These are phyloP conservation scores for Prorops nasuta DNA, from an alignment of 1,140 invertebrate genomes.

Conservation along the genomic window DNA sequence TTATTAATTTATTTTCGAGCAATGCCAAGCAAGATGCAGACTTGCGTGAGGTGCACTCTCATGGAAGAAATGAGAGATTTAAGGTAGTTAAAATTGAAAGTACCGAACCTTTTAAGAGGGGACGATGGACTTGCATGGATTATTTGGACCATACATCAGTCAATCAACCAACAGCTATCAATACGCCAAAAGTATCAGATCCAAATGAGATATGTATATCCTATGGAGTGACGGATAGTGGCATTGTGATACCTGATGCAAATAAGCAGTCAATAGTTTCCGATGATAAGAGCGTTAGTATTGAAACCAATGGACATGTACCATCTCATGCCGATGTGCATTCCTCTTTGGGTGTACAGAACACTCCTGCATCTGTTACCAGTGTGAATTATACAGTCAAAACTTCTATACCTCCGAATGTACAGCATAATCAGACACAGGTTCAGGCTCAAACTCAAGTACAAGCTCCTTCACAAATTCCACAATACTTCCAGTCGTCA, in stretches of 20 bases:
- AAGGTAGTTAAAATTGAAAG: slow-evolving; percentile 96
- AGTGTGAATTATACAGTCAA: slow-evolving; percentile 27
- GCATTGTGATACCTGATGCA: slow-evolving; percentile 44
- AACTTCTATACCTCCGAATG: slow-evolving; percentile 32
- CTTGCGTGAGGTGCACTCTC: slow-evolving; percentile 70
- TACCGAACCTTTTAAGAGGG: slow-evolving; percentile 89
- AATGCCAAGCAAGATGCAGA: slow-evolving; percentile 62
- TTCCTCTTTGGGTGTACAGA: slow-evolving; percentile 24
- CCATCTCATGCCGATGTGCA: slow-evolving; percentile 42
- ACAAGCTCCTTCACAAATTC: slow-evolving; percentile 37
- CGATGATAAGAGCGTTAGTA: slow-evolving; percentile 36
- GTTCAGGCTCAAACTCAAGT: slow-evolving; percentile 29
- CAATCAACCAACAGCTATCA: slow-evolving; percentile 54
- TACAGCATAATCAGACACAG: slow-evolving; percentile 30
- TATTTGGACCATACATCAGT: slow-evolving; percentile 83
- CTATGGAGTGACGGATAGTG: slow-evolving; percentile 52
- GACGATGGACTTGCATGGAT: slow-evolving; percentile 94
- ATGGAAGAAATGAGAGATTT: slow-evolving; percentile 80
- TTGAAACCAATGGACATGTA: slow-evolving; percentile 46
- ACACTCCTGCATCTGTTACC: slow-evolving; percentile 22
- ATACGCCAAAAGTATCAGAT: slow-evolving; percentile 44
- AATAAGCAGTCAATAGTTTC: slow-evolving; percentile 30
- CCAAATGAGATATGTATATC: slow-evolving; percentile 55
- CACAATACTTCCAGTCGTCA: slow-evolving; percentile 37
- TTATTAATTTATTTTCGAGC: slow-evolving; percentile 53